These are phyloP conservation scores for Drosophila lacertosa DNA, from an alignment of 1,140 invertebrate genomes.

Conservation along the genomic window DNA sequence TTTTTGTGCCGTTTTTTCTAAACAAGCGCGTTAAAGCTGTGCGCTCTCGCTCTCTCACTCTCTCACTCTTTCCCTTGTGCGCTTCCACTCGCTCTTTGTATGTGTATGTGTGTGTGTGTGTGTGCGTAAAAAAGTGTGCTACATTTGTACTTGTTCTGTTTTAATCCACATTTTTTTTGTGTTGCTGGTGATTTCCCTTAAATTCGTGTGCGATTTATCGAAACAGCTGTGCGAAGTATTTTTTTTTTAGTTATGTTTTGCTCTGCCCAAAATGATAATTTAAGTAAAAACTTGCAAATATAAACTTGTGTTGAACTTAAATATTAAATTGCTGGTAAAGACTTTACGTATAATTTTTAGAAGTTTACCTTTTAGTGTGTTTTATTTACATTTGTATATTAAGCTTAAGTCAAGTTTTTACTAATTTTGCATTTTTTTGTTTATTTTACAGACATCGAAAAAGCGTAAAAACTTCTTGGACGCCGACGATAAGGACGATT, in stretches of 20 bases:
- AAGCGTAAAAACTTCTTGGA: conserved; percentile 70
- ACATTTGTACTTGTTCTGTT: conserved; percentile 41
- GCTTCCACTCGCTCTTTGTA: conserved; percentile 10
- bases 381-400: too few species aligned
- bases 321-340: too few species aligned
- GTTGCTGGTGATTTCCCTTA: conserved; percentile 34
- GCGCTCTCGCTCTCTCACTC: neutral
- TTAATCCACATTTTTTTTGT: conserved; percentile 12
- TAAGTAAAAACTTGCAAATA: neutral
- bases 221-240: conserved; percentile 17
- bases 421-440: neutral
- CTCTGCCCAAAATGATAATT: neutral
- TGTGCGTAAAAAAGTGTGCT: conserved; percentile 59
- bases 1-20: conserved; percentile 81
- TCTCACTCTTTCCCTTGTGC: neutral
- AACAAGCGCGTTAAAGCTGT: conserved; percentile 44
- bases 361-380: too few species aligned
- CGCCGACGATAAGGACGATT: conserved; percentile 67
- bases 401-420: neutral
- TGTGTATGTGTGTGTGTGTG: conserved; percentile 8
- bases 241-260: neutral
- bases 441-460: conserved; percentile 69
- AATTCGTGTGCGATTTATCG: conserved; percentile 1
- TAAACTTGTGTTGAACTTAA: too few species aligned
- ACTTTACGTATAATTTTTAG: too few species aligned